A percentile compares a stretch with the other conserved stretches of the same genome.
These are phyloP conservation scores for Diadophis punctatus DNA, from an alignment of 2,113 vertebrate species.

Conservation along the genomic window DNA sequence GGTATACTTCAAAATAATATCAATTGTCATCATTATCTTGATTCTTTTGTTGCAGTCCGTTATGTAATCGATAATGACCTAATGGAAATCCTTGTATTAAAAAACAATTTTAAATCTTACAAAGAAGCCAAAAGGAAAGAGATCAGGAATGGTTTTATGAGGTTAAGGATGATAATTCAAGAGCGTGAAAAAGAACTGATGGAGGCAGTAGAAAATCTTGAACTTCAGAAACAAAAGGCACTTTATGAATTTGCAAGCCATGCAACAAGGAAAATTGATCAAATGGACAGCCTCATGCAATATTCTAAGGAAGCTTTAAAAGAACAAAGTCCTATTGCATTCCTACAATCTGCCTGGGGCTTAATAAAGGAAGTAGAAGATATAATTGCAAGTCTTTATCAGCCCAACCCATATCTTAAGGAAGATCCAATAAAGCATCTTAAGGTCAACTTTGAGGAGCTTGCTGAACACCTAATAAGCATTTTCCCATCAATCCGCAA, in stretches of 20 bases:
- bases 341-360: conserved; percentile 62
- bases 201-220: conserved; percentile 65
- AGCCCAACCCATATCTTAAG: conserved; percentile 53
- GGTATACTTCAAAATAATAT: neutral
- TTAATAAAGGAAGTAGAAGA: conserved; percentile 63
- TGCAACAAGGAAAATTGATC: conserved; percentile 46
- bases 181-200: conserved; percentile 61
- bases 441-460: conserved; percentile 54
- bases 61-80: conserved; percentile 62
- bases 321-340: conserved; percentile 59
- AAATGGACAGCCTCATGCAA: conserved; percentile 62
- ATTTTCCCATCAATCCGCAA: conserved; percentile 55
- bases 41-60: conserved; percentile 56
- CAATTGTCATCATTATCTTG: conserved; percentile 16
- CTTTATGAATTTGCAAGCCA: conserved; percentile 53
- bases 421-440: conserved; percentile 50
- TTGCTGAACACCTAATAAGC: conserved; percentile 46
- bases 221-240: conserved; percentile 58
- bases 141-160: conserved; percentile 65
- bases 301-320: conserved; percentile 67
- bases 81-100: conserved; percentile 63
- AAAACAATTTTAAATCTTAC: conserved; percentile 58
- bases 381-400: conserved; percentile 49
- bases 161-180: conserved; percentile 51
- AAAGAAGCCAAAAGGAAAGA: conserved; percentile 62